Evolutionary conservation across 2,888 invertebrate species (phyloP), one percentile per base, ranked within the genome.

Genomic region (Cryptocephalus moraei): DNA sequence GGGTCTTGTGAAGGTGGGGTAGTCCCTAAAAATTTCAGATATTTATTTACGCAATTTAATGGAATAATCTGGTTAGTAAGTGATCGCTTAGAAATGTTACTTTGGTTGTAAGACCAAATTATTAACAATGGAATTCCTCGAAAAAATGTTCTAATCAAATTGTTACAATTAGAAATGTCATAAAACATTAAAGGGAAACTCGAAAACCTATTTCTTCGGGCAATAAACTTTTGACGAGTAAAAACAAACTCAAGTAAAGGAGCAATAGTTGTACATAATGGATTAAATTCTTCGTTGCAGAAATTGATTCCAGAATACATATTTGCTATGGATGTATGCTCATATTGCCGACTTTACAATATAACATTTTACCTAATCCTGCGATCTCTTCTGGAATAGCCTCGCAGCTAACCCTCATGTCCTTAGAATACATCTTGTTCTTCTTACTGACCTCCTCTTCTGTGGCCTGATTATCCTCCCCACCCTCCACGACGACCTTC

Each of bases 331-430:
- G 22, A 2, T 22, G n/a, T 22, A 4, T 22, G 22, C 22, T 4
- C 22, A 2, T 6, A 22, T 22, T 22, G 22, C 22, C 6, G 22
- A 22, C 3, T 22, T 22, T 22, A 22, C 22, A 22, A 2, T 22
- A 6, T 22, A 4, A 22, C 22, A 22, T 48, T 46, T 55, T 50
- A 54, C 69, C 85, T 79, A 70, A 70, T 8, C 81, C 81, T 31
- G 79, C 80, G 63, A 87, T 88, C 76, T 91, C 91, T 73, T 91
- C 91, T 9, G 91, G 91, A 63, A 91, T 91, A 47, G 91, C 89
- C 72, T 91, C 91, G 69, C 89, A 91, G 65, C 89, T 89, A 12
- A 87, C 87, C 56, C 88, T 79, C 79, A 83, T 82, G 69, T 86
- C 88, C 70, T 86, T 86, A 57, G 74, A 63, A 53, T 77, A 78